Conservation (phyloP, 1,140 invertebrate genomes). For the Elymnias hypermnestra region DNA sequence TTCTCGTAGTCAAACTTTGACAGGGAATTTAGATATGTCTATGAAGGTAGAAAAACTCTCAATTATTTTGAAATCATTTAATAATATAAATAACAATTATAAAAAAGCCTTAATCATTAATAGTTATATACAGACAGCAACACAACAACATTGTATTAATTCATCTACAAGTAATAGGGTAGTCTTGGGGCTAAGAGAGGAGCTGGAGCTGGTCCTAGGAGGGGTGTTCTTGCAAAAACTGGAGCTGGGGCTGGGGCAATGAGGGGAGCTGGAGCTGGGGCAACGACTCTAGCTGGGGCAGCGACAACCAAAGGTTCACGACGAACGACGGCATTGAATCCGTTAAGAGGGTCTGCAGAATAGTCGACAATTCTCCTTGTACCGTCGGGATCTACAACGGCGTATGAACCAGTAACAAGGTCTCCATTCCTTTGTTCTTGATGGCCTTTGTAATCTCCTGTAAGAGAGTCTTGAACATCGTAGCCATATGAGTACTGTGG, state of each 20-base stretch:
- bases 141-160: slow-evolving; percentile 71
- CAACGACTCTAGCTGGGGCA: slow-evolving; percentile 43
- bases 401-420: slow-evolving; percentile 78
- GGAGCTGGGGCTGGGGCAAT: slow-evolving; percentile 36
- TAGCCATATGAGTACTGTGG: slow-evolving; percentile 80
- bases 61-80: slow-evolving; percentile 45
- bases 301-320: slow-evolving; percentile 54
- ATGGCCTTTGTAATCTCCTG: slow-evolving; percentile 80
- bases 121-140: slow-evolving; percentile 42
- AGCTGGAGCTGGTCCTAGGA: slow-evolving; percentile 39
- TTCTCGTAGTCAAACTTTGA: too few species aligned
- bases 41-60: too few species aligned
- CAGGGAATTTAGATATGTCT: too few species aligned
- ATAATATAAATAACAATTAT: slow-evolving; percentile 67
- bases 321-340: slow-evolving; percentile 79
- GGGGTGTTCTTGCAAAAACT: slow-evolving; percentile 29
- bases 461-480: slow-evolving; percentile 78
- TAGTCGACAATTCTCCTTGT: slow-evolving; percentile 77
- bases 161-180: slow-evolving; percentile 63
- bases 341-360: slow-evolving; percentile 77
- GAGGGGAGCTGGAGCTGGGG: slow-evolving; percentile 42
- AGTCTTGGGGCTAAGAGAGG: slow-evolving; percentile 47
- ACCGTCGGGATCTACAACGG: slow-evolving; percentile 78
- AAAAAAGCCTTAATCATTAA: slow-evolving; percentile 43
- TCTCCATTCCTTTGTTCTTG: slow-evolving; percentile 79